These are phyloP conservation scores for Ecdyonurus torrentis DNA, from an alignment of 2,888 invertebrate genomes.

Conservation along the genomic window DNA sequence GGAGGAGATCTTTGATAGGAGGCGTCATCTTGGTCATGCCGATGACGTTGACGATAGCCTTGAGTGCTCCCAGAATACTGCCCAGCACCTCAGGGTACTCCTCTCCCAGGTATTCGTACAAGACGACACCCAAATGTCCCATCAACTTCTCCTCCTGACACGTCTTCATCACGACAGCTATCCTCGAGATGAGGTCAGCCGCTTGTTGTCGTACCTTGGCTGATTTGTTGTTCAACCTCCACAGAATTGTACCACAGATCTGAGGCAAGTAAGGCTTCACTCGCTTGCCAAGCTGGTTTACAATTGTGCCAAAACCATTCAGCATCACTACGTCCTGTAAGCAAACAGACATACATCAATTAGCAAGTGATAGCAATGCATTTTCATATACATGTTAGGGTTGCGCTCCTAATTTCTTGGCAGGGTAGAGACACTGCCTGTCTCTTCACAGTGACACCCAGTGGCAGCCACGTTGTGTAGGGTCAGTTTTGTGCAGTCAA, in stretches of 20 bases:
- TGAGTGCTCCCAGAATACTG: slow-evolving; percentile 94
- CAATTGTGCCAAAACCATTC: slow-evolving; percentile 98
- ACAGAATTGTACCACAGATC: slow-evolving; percentile 98
- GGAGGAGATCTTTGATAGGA: slow-evolving; percentile 95
- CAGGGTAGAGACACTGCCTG: too few species aligned
- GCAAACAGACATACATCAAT: too few species aligned
- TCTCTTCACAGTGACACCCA: too few species aligned
- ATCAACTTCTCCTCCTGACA: slow-evolving; percentile 99
- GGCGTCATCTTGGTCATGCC: slow-evolving; percentile 99
- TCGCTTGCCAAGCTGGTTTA: slow-evolving; percentile 90
- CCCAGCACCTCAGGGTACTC: slow-evolving; percentile 99
- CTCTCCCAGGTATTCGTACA: slow-evolving; percentile 98
- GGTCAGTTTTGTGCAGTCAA: too few species aligned
- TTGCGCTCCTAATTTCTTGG: too few species aligned
- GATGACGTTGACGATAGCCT: slow-evolving; percentile 98
- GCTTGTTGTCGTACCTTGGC: slow-evolving; percentile 99
- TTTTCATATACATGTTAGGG: too few species aligned
- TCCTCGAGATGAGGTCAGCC: slow-evolving; percentile 94
- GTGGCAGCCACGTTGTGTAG: too few species aligned
- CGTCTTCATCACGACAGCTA: slow-evolving; percentile 98
- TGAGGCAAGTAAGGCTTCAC: slow-evolving; percentile 98
- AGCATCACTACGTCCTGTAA: slow-evolving; percentile 96
- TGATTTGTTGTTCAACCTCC: slow-evolving; percentile 98
- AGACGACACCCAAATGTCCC: slow-evolving; percentile 97
- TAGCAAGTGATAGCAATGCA: too few species aligned